Base-by-base conservation (phyloP, 2,797 vertebrate species). In the Danionella dracula region DNA sequence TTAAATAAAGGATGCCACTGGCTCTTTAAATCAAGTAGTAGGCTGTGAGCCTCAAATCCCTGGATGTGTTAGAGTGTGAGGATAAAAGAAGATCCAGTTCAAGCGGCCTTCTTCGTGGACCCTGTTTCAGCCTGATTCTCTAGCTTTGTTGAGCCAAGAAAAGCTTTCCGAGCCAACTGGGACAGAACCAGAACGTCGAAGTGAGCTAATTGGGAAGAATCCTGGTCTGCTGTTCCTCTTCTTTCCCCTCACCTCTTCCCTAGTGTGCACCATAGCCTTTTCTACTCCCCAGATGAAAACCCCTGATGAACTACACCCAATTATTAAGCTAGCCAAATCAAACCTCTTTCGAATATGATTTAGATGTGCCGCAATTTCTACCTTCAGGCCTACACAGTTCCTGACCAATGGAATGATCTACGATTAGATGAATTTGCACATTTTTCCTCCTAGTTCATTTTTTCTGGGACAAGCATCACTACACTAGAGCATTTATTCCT, bases 381-480 rank as follows among this genome's bases (percentile, higher is more conserved):
- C n/a, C 42, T 49, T 55, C 32, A 42, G 8, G 20, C 13, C 31
- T 19, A 13, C 48, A 11, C 17, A 49, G 2, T 11, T 17, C 8
- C 20, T n/a, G 20, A 15, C 38, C 42, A 17, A 41, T 23, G 37
- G 8, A 51, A 16, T 17, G 13, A 48, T 56, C 21, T 62, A 31
- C 37, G 19, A 21, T 57, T 19, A 38, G 20, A 57, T 23, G 44
- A 41, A 34, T 54, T 31, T 49, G 40, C 16, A 5, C 15, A 31
- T 29, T 16, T 59, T 17, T 12, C 29, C 27, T 46, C 7, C 23
- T 4, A 37, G 49, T 58, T 17, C 23, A n/a, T 48, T 46, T 48
- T 70, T 74, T 82, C 71, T 77, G 71, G 76, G 75, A 82, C 78
- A 73, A 75, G 77, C 81, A 70, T 72, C 78, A 79, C 75, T 73